Conservation (phyloP, 2,888 invertebrate genomes). For the Oxystoma pomonae region DNA sequence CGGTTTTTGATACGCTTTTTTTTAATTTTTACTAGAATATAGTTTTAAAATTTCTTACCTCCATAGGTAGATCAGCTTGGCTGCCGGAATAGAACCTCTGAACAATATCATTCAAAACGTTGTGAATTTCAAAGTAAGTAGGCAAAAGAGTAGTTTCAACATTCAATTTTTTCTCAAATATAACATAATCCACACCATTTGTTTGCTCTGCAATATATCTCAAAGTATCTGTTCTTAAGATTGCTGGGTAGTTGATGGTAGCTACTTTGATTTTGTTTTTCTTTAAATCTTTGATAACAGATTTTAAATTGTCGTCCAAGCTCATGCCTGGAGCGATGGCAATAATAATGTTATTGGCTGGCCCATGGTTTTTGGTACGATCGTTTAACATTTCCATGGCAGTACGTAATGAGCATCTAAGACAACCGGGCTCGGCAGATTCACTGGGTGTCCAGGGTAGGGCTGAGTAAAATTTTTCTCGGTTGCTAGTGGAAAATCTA, state of each 20-base stretch:
- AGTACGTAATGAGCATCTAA: constrained; percentile 49
- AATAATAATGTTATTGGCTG: constrained; percentile 53
- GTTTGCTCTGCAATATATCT: constrained; percentile 49
- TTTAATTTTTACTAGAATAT: too few relatives aligned
- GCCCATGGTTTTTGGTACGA: constrained; percentile 44
- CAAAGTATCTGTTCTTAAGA: constrained; percentile 46
- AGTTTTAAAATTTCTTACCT: too few relatives aligned
- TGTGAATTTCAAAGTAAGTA: constrained; percentile 53
- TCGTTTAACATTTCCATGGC: constrained; percentile 50
- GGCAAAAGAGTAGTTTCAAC: constrained; percentile 50
- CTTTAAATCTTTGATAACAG: constrained; percentile 46
- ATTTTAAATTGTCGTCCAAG: constrained; percentile 44
- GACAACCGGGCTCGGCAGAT: constrained; percentile 49
- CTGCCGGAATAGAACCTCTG: constrained; percentile 49
- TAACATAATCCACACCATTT: constrained; percentile 49
- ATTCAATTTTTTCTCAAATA: constrained; percentile 53
- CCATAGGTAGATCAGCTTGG: constrained; percentile 47
- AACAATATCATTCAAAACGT: constrained; percentile 49
- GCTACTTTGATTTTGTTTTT: constrained; percentile 50
- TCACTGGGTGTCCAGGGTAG: constrained; percentile 54
- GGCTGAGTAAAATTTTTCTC: constrained; percentile 37
- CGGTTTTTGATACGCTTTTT: too few relatives aligned
- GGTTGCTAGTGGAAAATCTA: constrained; percentile 29
- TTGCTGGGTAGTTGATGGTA: constrained; percentile 54
- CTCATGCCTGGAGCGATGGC: constrained; percentile 55